Conservation (phyloP, 2,797 vertebrate species). For the Myotis myotis region DNA sequence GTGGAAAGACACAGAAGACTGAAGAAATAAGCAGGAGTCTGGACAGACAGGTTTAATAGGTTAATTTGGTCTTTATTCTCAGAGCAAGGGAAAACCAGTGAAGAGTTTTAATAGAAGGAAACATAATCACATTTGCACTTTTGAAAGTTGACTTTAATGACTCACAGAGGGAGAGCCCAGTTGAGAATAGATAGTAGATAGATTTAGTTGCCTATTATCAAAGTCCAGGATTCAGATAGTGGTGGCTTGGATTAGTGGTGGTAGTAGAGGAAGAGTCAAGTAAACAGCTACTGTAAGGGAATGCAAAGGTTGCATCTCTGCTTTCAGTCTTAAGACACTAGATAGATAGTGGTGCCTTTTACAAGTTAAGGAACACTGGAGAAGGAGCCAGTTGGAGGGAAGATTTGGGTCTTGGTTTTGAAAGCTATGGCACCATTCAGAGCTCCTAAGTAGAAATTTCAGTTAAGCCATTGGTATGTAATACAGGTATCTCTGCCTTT, state of each 20-base stretch:
- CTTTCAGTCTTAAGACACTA: neutral
- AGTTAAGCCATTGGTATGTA: neutral
- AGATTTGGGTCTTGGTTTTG: neutral
- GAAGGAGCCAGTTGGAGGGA: neutral
- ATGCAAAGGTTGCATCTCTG: neutral
- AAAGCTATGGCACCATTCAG: neutral
- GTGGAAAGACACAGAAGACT: neutral
- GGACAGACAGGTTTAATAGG: neutral
- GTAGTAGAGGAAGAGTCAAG: neutral
- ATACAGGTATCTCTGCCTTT: neutral
- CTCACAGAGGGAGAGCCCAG: neutral
- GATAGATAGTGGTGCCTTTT: neutral
- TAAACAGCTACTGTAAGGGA: neutral
- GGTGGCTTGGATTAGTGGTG: neutral
- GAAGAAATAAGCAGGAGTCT: neutral
- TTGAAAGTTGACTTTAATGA: neutral
- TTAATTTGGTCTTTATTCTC: neutral
- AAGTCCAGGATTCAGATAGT: neutral
- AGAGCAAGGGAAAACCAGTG: neutral
- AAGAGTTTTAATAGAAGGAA: neutral
- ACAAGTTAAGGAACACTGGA: neutral
- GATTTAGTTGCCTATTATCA: neutral
- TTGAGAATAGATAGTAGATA: neutral
- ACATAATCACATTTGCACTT: neutral
- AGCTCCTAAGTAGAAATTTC: slow-evolving; percentile 2